Conservation (phyloP, 53 echinoderm and acorn worm genomes). For the Echinometra lucunter region DNA sequence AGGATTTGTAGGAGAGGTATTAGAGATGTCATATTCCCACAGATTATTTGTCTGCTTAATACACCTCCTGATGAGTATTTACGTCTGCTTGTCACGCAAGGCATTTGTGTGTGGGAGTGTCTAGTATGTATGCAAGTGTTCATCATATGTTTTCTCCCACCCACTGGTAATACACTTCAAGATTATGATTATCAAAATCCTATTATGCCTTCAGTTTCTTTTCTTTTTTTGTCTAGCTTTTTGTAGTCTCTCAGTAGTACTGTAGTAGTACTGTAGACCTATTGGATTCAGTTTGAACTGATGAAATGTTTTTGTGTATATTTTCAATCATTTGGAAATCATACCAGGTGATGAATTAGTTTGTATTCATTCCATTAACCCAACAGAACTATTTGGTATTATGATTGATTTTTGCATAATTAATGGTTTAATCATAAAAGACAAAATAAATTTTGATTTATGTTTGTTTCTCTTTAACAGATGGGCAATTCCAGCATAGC, state of each 20-base stretch:
- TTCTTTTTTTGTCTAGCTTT: neutral
- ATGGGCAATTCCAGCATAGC: no score
- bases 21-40: constrained; percentile 21
- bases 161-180: neutral
- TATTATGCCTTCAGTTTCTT: neutral
- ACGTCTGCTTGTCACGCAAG: constrained; percentile 42
- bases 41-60: constrained; percentile 39
- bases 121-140: constrained; percentile 3
- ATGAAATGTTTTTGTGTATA: neutral
- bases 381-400: no score
- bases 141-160: constrained; percentile 45
- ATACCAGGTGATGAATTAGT: no score
- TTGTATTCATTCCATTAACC: no score
- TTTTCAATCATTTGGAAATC: neutral
- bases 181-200: neutral
- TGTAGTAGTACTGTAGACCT: neutral
- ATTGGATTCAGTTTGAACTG: neutral
- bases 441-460: no score
- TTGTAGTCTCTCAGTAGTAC: neutral
- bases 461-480: no score
- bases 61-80: constrained; percentile 49
- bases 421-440: no score
- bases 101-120: constrained; percentile 49
- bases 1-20: neutral
- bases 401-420: no score